Evolutionary conservation across 2,797 vertebrate species (phyloP), one percentile per base, ranked within the genome.

Genomic region (Ctenopoma multispine): DNA sequence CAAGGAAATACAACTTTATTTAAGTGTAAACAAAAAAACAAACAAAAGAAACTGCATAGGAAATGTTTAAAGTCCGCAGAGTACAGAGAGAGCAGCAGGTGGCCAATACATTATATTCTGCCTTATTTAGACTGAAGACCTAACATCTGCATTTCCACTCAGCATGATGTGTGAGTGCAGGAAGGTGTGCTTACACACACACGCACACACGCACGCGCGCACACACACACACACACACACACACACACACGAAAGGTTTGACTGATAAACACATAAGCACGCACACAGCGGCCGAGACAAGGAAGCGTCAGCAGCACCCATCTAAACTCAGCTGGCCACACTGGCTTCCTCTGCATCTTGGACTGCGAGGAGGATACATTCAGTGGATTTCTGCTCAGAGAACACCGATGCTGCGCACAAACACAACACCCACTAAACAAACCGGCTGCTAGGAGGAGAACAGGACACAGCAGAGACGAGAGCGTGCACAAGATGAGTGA

Each of bases 21-120:
- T 95, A 95, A 96, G 95, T 96, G 85, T 94, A 93, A 95, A 94
- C 87, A 82, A 91, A 89, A 67, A 72, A 63, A 58, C 9, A 54
- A 73, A 58, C 51, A 75, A 88, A 71, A 83, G 95, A 89, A 97
- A 95, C 96, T 99, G 97, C 97, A 98, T 98, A 99, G 97, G 96
- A 98, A 98, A 97, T 96, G 95, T 98, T 99, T 99, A 98, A 97
- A 97, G 98, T 99, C 97, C 96, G 96, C 89, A 96, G 86, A 96
- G 96, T 94, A 95, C 95, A 93, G 94, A 92, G 94, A 90, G 95
- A 96, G 95, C 95, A 95, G 93, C 90, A 89, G 85, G 94, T 72
- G 82, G 86, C 89, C 77, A 53, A 89, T 83, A 92, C 90, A 91
- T 91, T 91, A 90, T 90, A 84, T 93, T 95, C 87, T 75, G 87